Base-by-base conservation (phyloP, 2,888 invertebrate species). In the Lissocephala sabroskyi region DNA sequence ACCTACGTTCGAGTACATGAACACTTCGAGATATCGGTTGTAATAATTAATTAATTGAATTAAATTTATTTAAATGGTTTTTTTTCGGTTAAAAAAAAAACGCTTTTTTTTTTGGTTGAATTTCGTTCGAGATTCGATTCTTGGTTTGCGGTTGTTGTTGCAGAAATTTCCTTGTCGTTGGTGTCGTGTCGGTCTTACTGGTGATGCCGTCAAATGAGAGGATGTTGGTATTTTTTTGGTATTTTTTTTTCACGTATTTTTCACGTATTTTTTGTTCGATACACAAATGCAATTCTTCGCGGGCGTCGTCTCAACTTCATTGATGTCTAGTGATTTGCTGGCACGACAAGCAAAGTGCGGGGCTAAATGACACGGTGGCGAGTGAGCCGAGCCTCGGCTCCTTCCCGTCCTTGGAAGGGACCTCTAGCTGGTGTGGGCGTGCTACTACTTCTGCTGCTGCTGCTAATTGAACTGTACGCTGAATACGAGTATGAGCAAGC, bases 321-420 rank as follows among this genome's bases (percentile, higher is more conserved):
- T 65, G 74, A 45, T 79, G 74, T 61, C 64, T 66, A 58, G 55
- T 59, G 41, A 60, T 62, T 71, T 65, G 75, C 65, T 67, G n/a
- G 71, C 71, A 52, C 70, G 70, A 70, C 70, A 71, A 73, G 76
- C 76, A 76, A 70, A 75, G 75, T 75, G 70, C 66, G 75, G 56
- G 13, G 50, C 32, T 48, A n/a, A n/a, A n/a, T n/a, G n/a, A n/a
- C n/a, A n/a, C n/a, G n/a, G n/a, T n/a, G n/a, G n/a, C n/a, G n/a
- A n/a, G n/a, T n/a, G n/a, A n/a, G n/a, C n/a, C n/a, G n/a, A n/a
- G n/a, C n/a, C n/a, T n/a, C n/a, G n/a, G n/a, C n/a, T n/a, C n/a
- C n/a, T n/a, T n/a, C n/a, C n/a, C n/a, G n/a, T n/a, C n/a, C n/a
- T n/a, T n/a, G n/a, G n/a, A n/a, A n/a, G n/a, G n/a, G n/a, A n/a